phyloP scores from a whole-genome alignment of 2,113 vertebrate genomes.

The Stegostoma tigrinum region DNA sequence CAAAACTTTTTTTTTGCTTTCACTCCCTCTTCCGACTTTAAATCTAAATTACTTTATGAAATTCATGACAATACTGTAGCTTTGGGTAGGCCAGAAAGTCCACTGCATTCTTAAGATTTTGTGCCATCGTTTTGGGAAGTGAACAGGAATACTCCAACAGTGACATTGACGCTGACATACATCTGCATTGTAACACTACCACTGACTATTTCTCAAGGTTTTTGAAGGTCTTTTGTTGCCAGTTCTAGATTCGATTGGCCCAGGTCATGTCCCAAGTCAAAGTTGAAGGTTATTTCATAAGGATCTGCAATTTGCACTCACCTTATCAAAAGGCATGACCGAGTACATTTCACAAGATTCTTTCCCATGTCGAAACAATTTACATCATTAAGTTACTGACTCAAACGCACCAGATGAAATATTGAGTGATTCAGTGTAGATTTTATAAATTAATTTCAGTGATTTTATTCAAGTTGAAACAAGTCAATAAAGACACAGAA shows the following conservation, averaged over 20 bases:
- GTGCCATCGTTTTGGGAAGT: not conserved
- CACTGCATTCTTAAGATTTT: not conserved
- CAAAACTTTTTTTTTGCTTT: not conserved
- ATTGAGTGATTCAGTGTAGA: not conserved
- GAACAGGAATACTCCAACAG: not conserved
- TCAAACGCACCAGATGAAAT: not conserved
- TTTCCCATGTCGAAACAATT: not conserved
- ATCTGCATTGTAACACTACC: not conserved
- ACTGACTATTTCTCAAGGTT: not conserved
- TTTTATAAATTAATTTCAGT: not conserved
- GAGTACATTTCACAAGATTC: not conserved
- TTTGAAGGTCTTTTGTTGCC: not conserved
- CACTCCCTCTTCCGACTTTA: not conserved
- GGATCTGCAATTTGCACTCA: no score
- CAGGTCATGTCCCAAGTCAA: no score
- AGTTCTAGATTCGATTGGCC: no score
- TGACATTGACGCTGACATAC: not conserved
- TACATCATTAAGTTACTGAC: not conserved
- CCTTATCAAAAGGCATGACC: not conserved
- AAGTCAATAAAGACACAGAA: no score
- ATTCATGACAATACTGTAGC: not conserved
- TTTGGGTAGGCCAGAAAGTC: not conserved
- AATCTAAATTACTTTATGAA: not conserved
- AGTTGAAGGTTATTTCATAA: no score
- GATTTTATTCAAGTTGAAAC: not conserved